phyloP scores from a whole-genome alignment of 2,797 vertebrate species.

The Limosa lapponica region DNA sequence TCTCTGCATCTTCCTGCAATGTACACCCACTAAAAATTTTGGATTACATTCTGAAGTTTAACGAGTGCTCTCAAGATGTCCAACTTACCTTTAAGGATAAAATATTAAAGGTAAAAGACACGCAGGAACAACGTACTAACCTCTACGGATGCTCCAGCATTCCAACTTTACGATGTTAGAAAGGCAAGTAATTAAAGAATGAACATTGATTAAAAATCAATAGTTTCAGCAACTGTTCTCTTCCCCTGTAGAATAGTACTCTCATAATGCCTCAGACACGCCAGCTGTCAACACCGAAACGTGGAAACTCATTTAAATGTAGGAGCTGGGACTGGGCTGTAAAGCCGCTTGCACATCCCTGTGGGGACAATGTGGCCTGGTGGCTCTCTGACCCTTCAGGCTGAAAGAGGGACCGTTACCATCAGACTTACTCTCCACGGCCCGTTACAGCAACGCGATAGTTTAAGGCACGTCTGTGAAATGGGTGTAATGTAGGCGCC shows the following conservation, averaged over 20 bases:
- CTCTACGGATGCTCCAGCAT: background rate
- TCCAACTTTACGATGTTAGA: background rate
- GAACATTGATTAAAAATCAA: slow-evolving; percentile 18
- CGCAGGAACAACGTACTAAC: accelerated
- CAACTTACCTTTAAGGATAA: background rate
- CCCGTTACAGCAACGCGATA: accelerated
- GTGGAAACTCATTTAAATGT: background rate
- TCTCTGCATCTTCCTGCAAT: background rate
- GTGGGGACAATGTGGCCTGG: background rate
- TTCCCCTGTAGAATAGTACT: background rate
- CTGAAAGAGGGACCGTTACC: accelerated
- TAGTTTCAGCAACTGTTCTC: background rate
- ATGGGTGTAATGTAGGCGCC: background rate
- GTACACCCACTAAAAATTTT: background rate
- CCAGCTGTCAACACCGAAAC: background rate
- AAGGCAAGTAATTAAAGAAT: background rate
- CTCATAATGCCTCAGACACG: background rate
- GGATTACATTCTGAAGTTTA: background rate
- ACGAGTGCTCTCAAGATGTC: background rate
- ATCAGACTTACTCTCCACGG: accelerated
- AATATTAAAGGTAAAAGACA: background rate
- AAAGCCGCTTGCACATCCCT: accelerated
- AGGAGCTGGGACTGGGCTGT: accelerated
- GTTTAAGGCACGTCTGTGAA: background rate
- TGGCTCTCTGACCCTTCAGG: background rate